phyloP scores from a whole-genome alignment of 1,140 invertebrate species.

The Lithobius niger region DNA sequence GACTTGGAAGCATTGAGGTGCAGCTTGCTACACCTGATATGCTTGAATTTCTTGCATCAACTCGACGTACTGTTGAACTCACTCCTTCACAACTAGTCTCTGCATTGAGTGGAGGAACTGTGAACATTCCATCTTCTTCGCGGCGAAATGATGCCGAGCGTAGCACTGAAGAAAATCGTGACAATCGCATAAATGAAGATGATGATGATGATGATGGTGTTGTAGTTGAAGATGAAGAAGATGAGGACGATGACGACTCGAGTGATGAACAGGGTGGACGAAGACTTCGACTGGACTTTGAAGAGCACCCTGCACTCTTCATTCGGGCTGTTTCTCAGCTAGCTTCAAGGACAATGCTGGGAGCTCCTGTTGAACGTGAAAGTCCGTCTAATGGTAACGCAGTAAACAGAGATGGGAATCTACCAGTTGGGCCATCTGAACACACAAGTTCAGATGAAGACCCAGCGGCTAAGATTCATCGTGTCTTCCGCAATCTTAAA shows the following conservation, averaged over 20 bases:
- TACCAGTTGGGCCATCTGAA: no score
- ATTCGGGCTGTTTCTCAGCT: slow-evolving; percentile 5
- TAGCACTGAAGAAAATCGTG: not conserved
- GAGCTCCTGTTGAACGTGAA: no score
- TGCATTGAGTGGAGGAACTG: not conserved
- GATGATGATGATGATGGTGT: not conserved
- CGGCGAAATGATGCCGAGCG: slow-evolving; percentile 5
- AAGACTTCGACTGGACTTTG: not conserved
- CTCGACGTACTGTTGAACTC: slow-evolving; percentile 41
- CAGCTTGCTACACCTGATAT: slow-evolving; percentile 42
- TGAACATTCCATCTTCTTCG: slow-evolving; percentile 6
- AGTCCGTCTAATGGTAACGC: no score
- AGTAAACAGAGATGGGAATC: not conserved
- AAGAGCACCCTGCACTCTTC: slow-evolving; percentile 9
- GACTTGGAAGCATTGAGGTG: slow-evolving; percentile 15
- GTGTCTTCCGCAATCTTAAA: slow-evolving; percentile 17
- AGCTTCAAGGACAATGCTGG: slow-evolving; percentile 12
- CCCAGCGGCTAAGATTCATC: no score
- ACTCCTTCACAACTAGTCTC: slow-evolving; percentile 6
- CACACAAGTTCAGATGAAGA: no score
- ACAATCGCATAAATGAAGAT: slow-evolving; percentile 3
- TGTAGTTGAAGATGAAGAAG: slow-evolving; percentile 5
- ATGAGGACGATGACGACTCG: no score
- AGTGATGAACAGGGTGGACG: no score
- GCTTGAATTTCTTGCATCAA: slow-evolving; percentile 49